Evolutionary conservation across 2,113 vertebrate genomes (phyloP), one percentile per base, ranked within the genome.

Genomic region (Aegotheles bennettii): DNA sequence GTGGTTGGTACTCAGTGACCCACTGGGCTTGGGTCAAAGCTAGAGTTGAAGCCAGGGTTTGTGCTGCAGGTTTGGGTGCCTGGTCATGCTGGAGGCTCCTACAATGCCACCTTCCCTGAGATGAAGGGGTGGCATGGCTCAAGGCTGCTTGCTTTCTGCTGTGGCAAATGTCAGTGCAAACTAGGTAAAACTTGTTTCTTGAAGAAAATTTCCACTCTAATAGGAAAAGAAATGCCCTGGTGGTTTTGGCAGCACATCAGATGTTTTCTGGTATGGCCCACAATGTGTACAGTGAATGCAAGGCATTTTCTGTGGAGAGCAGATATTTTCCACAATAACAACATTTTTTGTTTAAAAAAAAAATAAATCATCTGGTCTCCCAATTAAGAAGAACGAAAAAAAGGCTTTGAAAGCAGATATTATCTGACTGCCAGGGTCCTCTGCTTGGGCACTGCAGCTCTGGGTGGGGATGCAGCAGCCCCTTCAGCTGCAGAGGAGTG

Each of bases 241-340:
- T 0, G 8, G 47, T 89, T 93, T 96, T 96, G 96, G 93, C 92
- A 96, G 77, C 38, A 94, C 77, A 84, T 84, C 81, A 94, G 81
- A 91, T 94, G 35, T 59, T 93, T 95, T 89, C 77, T 93, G 77
- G 87, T 84, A 89, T 53, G 64, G 60, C 56, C 47, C 51, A 84
- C 81, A 92, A 89, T 75, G 68, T 81, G 84, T 91, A 78, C 76
- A 87, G 43, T 0, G 0, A 95, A 90, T 6, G 19, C 71, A 53
- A 92, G 68, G 68, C 91, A 74, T 93, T 89, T 95, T 89, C 84
- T 93, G 77, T 35, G 73, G 81, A 74, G 35, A 95, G 73, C 54
- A 95, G 81, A 87, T 89, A 94, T 63, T 94, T 96, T 96, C 91
- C 95, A 93, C 81, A 91, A 50, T 61, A 94, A 82, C 77, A 88